Evolutionary conservation across 2,797 vertebrate genomes (phyloP), one percentile per base, ranked within the genome.

Genomic region (Otolemur crassicaudatus): DNA sequence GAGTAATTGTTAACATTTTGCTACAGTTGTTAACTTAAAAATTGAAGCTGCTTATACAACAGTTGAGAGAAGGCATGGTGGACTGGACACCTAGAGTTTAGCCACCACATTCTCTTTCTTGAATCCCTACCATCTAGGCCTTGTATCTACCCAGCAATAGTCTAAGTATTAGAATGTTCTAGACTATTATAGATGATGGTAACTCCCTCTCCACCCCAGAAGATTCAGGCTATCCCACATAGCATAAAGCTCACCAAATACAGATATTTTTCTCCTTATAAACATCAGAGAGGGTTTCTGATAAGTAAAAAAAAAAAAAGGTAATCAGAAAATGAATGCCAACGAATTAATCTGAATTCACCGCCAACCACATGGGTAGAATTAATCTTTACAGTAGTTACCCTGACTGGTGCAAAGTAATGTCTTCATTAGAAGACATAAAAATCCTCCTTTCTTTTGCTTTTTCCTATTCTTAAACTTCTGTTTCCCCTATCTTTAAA

Each of bases 281-380:
- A 95, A 91, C 17, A 61, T 53, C 37, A 76, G 60, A 61, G 46
- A 70, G 40, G 49, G 2, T 49, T 83, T 77, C 70, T 95, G 58
- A 94, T 56, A 76, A 84, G 90, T 58, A 37, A 56, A 95, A 88
- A 92, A 49, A 12, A 95, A 88, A 92, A 49, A 12, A 53, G 11
- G 29, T 60, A 86, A 87, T 75, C 56, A 85, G 75, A 58, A 96
- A 90, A 92, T 70, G 75, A 88, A 91, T 72, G 80, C 79, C 63
- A 72, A 27, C 12, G 22, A 43, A 80, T 34, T 88, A 9, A 67
- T 67, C 69, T 87, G 14, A 94, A 40, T 65, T 97, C 58, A n/a
- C 17, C 58, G n/a, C 22, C 56, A 72, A 65, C 16, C 53, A 90
- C 31, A 69, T 27, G 37, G 53, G 70, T 11, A 94, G 77, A 94